These are phyloP conservation scores for Paraescarpia echinospica DNA, from an alignment of 1,140 invertebrate genomes.

Conservation along the genomic window DNA sequence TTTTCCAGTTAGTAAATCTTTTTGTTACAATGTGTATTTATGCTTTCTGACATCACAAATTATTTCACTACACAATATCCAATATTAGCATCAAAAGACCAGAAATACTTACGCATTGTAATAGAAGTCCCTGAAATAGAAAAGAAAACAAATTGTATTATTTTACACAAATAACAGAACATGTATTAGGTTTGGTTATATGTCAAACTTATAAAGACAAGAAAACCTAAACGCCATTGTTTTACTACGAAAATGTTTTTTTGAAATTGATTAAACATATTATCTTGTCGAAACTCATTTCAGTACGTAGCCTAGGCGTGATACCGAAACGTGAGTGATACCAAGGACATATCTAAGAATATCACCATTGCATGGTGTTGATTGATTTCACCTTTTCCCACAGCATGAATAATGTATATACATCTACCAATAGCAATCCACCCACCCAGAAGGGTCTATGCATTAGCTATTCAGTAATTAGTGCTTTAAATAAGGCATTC, in stretches of 20 bases:
- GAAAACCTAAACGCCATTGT: not conserved
- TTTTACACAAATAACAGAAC: not conserved
- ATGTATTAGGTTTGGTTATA: not conserved
- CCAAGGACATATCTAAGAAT: too few relatives aligned
- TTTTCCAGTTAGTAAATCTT: too few relatives aligned
- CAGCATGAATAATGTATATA: not conserved
- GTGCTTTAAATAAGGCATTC: not conserved
- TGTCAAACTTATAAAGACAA: not conserved
- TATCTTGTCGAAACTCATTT: not conserved
- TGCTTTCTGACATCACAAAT: not conserved
- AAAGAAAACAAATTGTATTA: not conserved
- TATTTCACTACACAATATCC: not conserved
- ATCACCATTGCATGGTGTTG: too few relatives aligned
- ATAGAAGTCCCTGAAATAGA: not conserved
- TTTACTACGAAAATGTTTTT: not conserved
- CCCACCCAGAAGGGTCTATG: not conserved
- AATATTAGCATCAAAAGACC: not conserved
- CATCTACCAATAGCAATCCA: not conserved
- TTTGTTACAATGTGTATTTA: not conserved
- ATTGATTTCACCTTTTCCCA: not conserved
- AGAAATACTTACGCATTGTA: not conserved
- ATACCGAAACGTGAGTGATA: too few relatives aligned
- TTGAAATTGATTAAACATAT: not conserved
- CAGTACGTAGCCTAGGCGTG: too few relatives aligned
- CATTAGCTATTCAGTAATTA: conserved; percentile 1